These are phyloP conservation scores for Phainopepla nitens DNA, from an alignment of 2,113 vertebrate genomes.

Conservation along the genomic window DNA sequence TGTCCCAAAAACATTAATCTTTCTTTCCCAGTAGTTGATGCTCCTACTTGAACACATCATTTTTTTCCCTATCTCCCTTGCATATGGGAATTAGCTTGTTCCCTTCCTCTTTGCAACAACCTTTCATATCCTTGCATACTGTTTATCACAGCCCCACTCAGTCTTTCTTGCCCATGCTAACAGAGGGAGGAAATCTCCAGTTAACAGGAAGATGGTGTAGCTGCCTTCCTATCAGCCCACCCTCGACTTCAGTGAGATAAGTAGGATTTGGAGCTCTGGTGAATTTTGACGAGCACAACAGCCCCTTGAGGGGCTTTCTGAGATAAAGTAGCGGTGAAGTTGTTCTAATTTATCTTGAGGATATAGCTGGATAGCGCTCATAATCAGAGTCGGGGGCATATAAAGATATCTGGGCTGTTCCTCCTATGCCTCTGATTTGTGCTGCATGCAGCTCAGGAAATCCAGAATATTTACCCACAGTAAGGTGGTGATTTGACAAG, in stretches of 20 bases:
- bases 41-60: not conserved
- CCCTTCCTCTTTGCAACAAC: not conserved
- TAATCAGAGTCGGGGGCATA: not conserved
- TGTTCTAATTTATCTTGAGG: constrained; percentile 24
- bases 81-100: not conserved
- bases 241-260: constrained; percentile 30
- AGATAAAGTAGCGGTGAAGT: not conserved
- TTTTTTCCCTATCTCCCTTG: not conserved
- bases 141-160: constrained; percentile 4
- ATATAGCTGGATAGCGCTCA: not conserved
- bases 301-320: not conserved
- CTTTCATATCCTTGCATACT: not conserved
- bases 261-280: constrained; percentile 41
- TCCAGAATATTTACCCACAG: not conserved
- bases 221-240: constrained; percentile 53
- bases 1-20: not conserved
- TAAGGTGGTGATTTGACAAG: not conserved
- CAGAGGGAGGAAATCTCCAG: constrained; percentile 4
- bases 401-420: not conserved
- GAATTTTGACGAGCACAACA: constrained; percentile 14
- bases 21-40: not conserved
- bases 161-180: not conserved
- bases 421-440: not conserved
- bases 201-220: constrained; percentile 41
- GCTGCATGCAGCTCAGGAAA: not conserved